Evolutionary conservation across 1,140 invertebrate species (phyloP).

Genomic region (Polyergus mexicanus): DNA sequence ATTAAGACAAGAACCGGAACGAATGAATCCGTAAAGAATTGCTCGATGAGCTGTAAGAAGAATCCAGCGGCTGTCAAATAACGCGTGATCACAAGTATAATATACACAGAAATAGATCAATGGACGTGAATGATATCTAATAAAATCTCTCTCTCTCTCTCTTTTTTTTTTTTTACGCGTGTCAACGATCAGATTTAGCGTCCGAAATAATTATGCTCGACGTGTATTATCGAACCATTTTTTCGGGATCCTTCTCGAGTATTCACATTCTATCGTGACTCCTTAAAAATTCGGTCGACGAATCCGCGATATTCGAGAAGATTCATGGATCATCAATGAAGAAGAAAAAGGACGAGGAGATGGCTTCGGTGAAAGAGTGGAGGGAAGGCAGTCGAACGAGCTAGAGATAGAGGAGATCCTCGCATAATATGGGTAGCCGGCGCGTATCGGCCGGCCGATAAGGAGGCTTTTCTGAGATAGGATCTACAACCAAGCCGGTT

Average conservation of each 20-base stretch:
- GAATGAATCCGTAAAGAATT: conserved; percentile 7
- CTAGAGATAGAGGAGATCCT: conserved; percentile 68
- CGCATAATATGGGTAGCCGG: conserved; percentile 75
- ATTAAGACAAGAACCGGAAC: conserved; percentile 23
- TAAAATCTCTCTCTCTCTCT: too few relatives aligned
- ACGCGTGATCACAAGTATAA: conserved; percentile 24
- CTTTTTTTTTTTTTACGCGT: conserved; percentile 10
- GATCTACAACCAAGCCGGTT: conserved; percentile 83
- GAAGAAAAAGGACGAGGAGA: conserved; percentile 15
- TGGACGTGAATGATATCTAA: not conserved
- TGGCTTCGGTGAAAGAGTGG: not conserved
- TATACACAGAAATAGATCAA: conserved; percentile 1
- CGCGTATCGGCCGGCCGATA: conserved; percentile 79
- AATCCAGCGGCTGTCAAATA: not conserved
- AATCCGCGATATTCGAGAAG: not conserved
- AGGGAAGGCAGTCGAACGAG: conserved; percentile 63
- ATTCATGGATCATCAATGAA: conserved; percentile 7
- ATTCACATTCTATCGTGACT: not conserved
- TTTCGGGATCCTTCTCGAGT: not conserved
- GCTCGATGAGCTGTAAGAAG: not conserved
- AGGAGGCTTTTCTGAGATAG: conserved; percentile 81
- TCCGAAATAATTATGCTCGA: conserved; percentile 9
- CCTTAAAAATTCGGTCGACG: not conserved
- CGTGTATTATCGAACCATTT: not conserved
- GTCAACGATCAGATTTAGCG: not conserved